phyloP scores from a whole-genome alignment of 1,140 invertebrate genomes.

The Drosophila erecta region DNA sequence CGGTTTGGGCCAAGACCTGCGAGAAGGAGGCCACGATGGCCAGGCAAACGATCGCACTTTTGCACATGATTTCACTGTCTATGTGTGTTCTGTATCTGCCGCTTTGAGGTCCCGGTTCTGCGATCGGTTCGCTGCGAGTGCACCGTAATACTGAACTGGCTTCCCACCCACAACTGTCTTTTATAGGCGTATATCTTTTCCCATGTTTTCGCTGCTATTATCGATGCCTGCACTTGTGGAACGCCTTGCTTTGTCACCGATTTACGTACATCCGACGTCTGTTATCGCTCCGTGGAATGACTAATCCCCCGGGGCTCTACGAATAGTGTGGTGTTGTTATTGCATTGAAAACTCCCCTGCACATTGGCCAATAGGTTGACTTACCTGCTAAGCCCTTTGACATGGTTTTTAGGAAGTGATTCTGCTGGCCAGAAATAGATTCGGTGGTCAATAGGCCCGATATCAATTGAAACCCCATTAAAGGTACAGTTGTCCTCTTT shows the following conservation, averaged over 20 bases:
- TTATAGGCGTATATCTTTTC: conserved; percentile 40
- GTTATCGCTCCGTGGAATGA: conserved; percentile 33
- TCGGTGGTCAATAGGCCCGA: neutral
- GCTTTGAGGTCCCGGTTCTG: conserved; percentile 4
- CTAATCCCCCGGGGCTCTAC: conserved; percentile 25
- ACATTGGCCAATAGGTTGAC: neutral
- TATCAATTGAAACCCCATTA: neutral
- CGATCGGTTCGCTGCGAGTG: conserved; percentile 42
- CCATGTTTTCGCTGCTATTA: conserved; percentile 34
- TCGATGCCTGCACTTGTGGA: conserved; percentile 12
- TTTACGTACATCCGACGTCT: conserved; percentile 46
- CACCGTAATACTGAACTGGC: conserved; percentile 45
- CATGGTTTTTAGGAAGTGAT: conserved; percentile 23
- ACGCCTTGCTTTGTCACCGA: conserved; percentile 16
- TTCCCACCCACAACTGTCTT: conserved; percentile 23
- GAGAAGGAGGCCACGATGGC: conserved; percentile 51
- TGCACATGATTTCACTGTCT: conserved; percentile 55
- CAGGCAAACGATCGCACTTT: conserved; percentile 57
- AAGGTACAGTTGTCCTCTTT: neutral
- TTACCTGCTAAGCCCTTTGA: conserved; percentile 1
- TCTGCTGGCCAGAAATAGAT: conserved; percentile 21
- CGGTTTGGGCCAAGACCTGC: conserved; percentile 10
- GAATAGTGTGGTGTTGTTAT: neutral
- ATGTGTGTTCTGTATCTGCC: neutral
- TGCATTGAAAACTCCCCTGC: conserved; percentile 7